Evolutionary conservation across 2,113 vertebrate genomes (phyloP).

Genomic region (Amia ocellicauda): DNA sequence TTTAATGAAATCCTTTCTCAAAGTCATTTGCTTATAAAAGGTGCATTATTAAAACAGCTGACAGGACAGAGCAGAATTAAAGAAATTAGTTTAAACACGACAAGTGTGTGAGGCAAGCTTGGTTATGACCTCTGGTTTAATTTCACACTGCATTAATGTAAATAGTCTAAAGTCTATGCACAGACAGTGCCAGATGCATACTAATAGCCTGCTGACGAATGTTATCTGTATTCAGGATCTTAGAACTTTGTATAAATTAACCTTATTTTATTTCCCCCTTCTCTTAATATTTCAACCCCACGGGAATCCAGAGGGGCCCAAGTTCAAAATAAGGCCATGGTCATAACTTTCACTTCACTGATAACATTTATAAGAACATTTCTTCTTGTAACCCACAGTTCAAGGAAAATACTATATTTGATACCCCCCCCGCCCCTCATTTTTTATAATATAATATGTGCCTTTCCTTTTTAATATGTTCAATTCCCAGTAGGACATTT

Average conservation of each 20-base stretch:
- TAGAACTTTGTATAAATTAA: conserved; percentile 44
- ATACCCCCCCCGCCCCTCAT: conserved; percentile 37
- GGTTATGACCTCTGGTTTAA: conserved; percentile 41
- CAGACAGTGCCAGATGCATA: conserved; percentile 34
- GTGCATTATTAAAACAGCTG: conserved; percentile 35
- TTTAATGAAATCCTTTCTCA: conserved; percentile 43
- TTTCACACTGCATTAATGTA: conserved; percentile 47
- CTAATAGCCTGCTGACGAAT: conserved; percentile 40
- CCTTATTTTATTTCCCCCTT: conserved; percentile 28
- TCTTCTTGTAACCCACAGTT: conserved; percentile 55
- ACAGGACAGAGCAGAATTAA: conserved; percentile 31
- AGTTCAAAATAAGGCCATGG: background rate
- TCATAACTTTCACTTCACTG: conserved; percentile 41
- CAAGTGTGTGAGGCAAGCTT: conserved; percentile 25
- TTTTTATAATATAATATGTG: conserved; percentile 53
- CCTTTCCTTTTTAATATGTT: conserved; percentile 53
- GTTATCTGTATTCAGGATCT: conserved; percentile 30
- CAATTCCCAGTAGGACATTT: conserved; percentile 50
- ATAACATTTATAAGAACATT: conserved; percentile 33
- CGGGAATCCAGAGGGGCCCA: background rate
- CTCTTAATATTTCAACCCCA: conserved; percentile 24
- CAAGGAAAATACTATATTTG: conserved; percentile 71
- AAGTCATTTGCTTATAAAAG: conserved; percentile 44
- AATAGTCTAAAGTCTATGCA: conserved; percentile 30
- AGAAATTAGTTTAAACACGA: conserved; percentile 30